These are phyloP conservation scores for Cyphomyrus discorhynchus DNA, from an alignment of 2,113 vertebrate species.

Conservation along the genomic window DNA sequence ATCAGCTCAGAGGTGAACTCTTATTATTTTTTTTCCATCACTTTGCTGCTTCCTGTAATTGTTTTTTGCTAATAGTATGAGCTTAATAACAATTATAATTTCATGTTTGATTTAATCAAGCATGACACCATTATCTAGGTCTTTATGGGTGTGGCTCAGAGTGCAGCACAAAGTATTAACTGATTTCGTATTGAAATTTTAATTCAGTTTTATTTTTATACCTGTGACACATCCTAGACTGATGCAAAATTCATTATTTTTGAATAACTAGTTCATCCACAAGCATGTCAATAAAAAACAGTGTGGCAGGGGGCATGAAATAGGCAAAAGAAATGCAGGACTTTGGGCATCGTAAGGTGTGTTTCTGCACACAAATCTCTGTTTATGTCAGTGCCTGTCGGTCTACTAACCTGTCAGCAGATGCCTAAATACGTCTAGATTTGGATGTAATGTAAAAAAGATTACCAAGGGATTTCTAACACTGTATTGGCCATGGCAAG, in stretches of 20 bases:
- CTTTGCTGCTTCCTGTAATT: neutral
- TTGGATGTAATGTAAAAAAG: neutral
- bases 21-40: neutral
- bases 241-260: neutral
- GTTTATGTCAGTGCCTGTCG: neutral
- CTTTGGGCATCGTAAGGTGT: neutral
- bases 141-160: neutral
- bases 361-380: neutral
- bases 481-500: neutral
- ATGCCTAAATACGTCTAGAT: neutral
- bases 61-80: conserved; percentile 4
- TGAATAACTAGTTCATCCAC: neutral
- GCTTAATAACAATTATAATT: conserved; percentile 5
- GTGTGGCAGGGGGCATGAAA: neutral
- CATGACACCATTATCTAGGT: neutral
- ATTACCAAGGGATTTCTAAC: neutral
- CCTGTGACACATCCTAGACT: neutral
- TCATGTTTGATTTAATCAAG: conserved; percentile 9
- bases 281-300: neutral
- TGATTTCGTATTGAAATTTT: neutral
- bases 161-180: neutral
- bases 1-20: neutral
- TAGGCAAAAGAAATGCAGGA: neutral
- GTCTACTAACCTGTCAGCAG: neutral
- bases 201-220: neutral